phyloP scores from a whole-genome alignment of 2,888 invertebrate species.

The Agrilus cyanescens region DNA sequence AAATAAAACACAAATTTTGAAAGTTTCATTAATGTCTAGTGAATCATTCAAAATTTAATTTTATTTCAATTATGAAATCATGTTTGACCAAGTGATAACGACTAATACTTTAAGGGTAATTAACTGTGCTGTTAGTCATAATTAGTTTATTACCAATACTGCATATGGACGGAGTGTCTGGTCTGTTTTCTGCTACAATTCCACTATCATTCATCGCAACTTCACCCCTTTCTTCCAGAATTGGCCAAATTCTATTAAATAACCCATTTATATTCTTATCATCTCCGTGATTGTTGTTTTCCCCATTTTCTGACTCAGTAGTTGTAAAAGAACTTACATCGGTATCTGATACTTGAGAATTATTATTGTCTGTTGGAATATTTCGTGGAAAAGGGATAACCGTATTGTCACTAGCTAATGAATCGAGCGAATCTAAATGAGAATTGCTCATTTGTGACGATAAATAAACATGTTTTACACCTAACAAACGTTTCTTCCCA shows the following conservation, averaged over 20 bases:
- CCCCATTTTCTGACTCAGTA: background rate
- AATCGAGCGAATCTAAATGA: constrained; percentile 16
- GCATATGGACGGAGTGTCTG: constrained; percentile 17
- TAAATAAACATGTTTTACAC: constrained; percentile 16
- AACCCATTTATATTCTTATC: background rate
- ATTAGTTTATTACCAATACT: constrained; percentile 20
- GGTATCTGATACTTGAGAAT: constrained; percentile 9
- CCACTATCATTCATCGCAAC: constrained; percentile 22
- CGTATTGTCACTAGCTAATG: constrained; percentile 17
- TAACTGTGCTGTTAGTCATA: background rate
- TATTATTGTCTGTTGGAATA: constrained; percentile 2
- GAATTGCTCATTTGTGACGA: constrained; percentile 9
- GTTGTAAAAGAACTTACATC: constrained; percentile 9
- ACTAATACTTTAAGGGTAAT: no score
- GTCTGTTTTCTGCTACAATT: constrained; percentile 17
- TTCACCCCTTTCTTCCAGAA: constrained; percentile 1
- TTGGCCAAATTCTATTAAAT: no score
- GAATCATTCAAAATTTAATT: no score
- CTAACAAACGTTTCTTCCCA: constrained; percentile 39
- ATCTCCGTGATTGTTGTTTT: background rate
- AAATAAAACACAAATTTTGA: no score
- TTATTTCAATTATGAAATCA: no score
- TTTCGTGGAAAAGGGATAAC: constrained; percentile 11
- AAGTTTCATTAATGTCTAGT: no score
- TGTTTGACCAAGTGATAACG: no score